Base-by-base conservation (phyloP, 2,888 invertebrate genomes). In the Eupithecia insigniata region DNA sequence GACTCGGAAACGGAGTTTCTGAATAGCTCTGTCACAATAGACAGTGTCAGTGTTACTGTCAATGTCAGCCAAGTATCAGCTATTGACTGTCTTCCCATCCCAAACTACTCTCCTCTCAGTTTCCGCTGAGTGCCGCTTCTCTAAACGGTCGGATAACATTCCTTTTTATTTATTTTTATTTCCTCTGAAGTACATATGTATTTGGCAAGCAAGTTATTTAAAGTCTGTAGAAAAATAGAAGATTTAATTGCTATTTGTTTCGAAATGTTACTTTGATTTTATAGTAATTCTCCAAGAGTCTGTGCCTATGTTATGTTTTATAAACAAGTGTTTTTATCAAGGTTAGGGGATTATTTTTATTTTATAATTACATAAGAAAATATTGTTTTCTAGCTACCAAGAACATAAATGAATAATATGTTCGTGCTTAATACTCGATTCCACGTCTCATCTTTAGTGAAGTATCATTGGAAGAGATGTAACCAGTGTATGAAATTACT, bases 401-500 rank as follows among this genome's bases (percentile, higher is more conserved):
- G 16, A 60, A 28, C 16, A 18, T 26, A 62, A 80, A 82, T 78
- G 77, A 83, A 76, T 76, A 88, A 83, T 81, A 91, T 92, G 91
- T 84, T 89, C 72, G 79, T 82, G 70, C 84, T 85, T 32, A 89
- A 81, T 75, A 87, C 86, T 72, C 81, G 80, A 81, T 83, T 85
- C 70, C 83, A 86, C 78, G 73, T 89, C 70, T 83, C 86, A 68
- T 84, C 85, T 36, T 74, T 90, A 65, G 76, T 87, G 18, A 90
- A 89, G 77, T 84, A 84, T 76, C 86, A 88, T 71, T 87, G 88
- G 86, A 88, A 85, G 75, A 81, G 81, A 73, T 90, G 88, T 81
- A 84, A 87, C 76, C 87, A 87, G 76, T 91, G 89, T 81, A 81
- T 89, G 77, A 91, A 87, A 74, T 83, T 87, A 67, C 77, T 91